Percentiles rank a stretch among this genome's conserved stretches.
phyloP scores from a whole-genome alignment of 2,888 invertebrate species.

The Pandemis corylana region DNA sequence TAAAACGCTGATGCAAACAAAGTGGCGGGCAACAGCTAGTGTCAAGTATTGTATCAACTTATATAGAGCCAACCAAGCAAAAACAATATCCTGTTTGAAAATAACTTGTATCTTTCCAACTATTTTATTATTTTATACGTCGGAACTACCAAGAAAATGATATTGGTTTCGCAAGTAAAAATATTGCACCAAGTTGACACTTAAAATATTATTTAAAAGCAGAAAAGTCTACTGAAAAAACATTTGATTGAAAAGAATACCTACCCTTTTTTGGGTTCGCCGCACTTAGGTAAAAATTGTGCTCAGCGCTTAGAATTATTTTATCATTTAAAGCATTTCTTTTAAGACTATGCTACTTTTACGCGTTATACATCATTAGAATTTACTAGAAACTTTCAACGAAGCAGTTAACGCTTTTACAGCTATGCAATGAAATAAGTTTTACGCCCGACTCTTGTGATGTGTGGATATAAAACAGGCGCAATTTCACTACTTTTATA shows the following conservation, averaged over 20 bases:
- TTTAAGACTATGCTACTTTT: no score
- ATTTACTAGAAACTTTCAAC: background rate
- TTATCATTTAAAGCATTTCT: no score
- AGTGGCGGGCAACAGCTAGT: background rate
- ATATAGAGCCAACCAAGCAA: background rate
- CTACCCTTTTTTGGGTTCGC: no score
- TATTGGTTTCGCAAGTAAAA: background rate
- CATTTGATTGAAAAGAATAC: no score
- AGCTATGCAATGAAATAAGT: background rate
- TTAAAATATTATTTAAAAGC: no score
- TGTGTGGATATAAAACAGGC: background rate
- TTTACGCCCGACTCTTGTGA: background rate
- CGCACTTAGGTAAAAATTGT: no score
- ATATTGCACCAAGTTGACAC: background rate
- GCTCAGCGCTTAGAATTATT: no score
- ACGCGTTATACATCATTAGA: no score
- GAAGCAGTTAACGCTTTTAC: background rate
- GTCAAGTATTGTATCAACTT: slow-evolving; percentile 1
- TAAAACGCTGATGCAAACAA: background rate
- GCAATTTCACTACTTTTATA: background rate
- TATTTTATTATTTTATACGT: background rate
- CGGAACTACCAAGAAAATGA: background rate
- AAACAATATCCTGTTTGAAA: slow-evolving; percentile 7
- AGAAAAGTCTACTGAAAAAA: no score
- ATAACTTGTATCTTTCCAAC: background rate